phyloP scores from a whole-genome alignment of 2,888 invertebrate species.

The Baronia brevicornis region DNA sequence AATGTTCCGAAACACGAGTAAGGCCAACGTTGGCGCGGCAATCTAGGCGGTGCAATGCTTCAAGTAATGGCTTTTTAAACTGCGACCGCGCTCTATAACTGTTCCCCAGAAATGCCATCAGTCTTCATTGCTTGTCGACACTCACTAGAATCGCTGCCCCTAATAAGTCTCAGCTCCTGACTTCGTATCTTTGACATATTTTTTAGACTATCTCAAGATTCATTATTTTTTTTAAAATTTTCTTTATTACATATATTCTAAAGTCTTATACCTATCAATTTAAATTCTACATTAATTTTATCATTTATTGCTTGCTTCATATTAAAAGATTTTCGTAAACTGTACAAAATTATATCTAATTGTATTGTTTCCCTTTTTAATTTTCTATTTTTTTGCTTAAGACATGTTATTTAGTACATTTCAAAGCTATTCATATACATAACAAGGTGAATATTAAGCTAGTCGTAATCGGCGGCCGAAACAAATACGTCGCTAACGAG shows the following conservation, averaged over 20 bases:
- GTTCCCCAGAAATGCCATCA: slow-evolving; percentile 72
- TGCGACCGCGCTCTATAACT: slow-evolving; percentile 75
- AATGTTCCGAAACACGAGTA: slow-evolving; percentile 73
- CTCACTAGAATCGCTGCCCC: slow-evolving; percentile 55
- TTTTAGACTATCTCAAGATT: slow-evolving; percentile 17
- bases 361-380: too few relatives aligned
- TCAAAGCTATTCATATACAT: slow-evolving; percentile 53
- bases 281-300: background rate
- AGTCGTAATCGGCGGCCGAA: slow-evolving; percentile 63
- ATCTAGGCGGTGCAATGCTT: slow-evolving; percentile 69
- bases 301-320: too few relatives aligned
- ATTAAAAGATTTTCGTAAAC: too few relatives aligned
- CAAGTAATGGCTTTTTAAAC: slow-evolving; percentile 75
- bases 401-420: too few relatives aligned
- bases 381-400: too few relatives aligned
- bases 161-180: slow-evolving; percentile 62
- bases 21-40: slow-evolving; percentile 42
- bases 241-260: background rate
- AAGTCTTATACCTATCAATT: too few relatives aligned
- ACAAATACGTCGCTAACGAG: slow-evolving; percentile 69
- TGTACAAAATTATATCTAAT: too few relatives aligned
- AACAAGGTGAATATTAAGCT: slow-evolving; percentile 64
- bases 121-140: slow-evolving; percentile 76
- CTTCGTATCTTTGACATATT: slow-evolving; percentile 24
- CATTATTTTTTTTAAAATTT: slow-evolving; percentile 14